Base-by-base conservation (phyloP, 2,797 vertebrate genomes). In the Tinamus major region DNA sequence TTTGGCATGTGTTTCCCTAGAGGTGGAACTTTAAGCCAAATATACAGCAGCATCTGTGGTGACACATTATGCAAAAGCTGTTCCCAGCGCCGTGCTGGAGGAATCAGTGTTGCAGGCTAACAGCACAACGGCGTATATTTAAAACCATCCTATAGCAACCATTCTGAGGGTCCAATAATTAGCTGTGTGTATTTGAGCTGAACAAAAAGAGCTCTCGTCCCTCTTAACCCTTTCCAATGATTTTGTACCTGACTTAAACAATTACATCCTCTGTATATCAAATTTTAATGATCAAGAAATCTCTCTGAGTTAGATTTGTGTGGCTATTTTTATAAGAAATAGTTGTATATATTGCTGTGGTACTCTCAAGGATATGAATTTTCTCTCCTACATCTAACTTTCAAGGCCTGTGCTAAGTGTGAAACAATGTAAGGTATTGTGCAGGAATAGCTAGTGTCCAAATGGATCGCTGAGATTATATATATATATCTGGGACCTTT, bases 1-100 rank as follows among this genome's bases (percentile, higher is more conserved):
- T 91, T 96, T 96, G 92, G 78, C 87, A 89, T 62, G 55, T 29
- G 55, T 92, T 96, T 96, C 68, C 78, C 37, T 87, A 61, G 85
- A 94, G 93, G 68, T 91, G 90, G 76, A 91, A 90, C 75, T 88
- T 90, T 27, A 67, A 71, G 83, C 71, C 92, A 92, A 89, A 72
- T 78, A 86, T 49, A 59, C 70, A 63, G 65, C 31, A 83, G 75
- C 72, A 84, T 89, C 77, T 96, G 90, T 81, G 83, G 90, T 88
- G 79, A 89, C 82, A 69, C 24, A 53, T 79, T 72, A 75, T 51
- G 49, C 41, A 69, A 90, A 64, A 77, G 46, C 4, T 14, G 63
- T 93, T 96, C 90, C 78, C 93, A 75, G 72, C 41, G 2, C 86
- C 90, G 83, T 85, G 37, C 78, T 89, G 56, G 37, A 93, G 27